phyloP scores from a whole-genome alignment of 2,113 vertebrate species.

The Smithornis capensis region DNA sequence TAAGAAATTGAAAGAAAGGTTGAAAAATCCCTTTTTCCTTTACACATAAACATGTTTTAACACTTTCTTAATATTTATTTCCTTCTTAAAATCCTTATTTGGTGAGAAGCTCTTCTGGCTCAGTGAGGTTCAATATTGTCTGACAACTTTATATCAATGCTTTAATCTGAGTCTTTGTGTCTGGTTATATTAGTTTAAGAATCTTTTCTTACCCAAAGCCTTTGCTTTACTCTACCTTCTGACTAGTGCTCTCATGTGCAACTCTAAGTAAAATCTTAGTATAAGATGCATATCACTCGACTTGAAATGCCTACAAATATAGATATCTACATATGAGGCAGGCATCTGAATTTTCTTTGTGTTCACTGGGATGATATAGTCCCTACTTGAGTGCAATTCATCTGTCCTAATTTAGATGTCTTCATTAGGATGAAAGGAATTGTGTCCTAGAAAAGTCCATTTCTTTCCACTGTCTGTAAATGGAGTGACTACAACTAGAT shows the following conservation, averaged over 20 bases:
- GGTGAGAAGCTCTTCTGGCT: not conserved
- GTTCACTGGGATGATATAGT: not conserved
- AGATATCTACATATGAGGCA: not conserved
- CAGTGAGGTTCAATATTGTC: accelerated
- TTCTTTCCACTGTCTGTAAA: not conserved
- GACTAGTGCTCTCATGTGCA: not conserved
- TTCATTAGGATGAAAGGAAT: not conserved
- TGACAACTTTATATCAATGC: not conserved
- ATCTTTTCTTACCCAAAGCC: not conserved
- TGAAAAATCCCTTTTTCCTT: not conserved
- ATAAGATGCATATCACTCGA: not conserved
- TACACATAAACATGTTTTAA: not conserved
- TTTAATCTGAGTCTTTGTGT: not conserved
- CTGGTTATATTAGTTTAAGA: not conserved
- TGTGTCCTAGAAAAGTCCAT: not conserved
- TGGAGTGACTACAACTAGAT: not conserved
- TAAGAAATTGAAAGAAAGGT: not conserved
- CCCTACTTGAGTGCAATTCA: not conserved
- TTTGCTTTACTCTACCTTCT: not conserved
- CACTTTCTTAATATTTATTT: not conserved
- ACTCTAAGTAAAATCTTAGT: not conserved
- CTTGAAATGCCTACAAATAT: not conserved
- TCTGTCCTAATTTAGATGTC: not conserved
- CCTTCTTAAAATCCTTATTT: not conserved
- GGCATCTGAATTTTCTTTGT: not conserved